These are phyloP conservation scores for Lepidochitona cinerea DNA, from an alignment of 2,888 invertebrate genomes.

Conservation along the genomic window DNA sequence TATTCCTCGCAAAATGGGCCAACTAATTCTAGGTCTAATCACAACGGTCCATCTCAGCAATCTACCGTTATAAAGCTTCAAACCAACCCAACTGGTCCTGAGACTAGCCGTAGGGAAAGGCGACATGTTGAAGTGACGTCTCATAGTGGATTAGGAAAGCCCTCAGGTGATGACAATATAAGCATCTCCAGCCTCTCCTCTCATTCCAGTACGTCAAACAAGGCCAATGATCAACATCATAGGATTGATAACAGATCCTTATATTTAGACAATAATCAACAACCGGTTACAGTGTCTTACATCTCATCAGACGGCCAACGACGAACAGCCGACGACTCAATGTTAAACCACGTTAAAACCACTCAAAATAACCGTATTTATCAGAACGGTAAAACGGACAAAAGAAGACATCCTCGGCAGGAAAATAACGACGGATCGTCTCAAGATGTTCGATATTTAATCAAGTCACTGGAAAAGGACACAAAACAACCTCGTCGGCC, in stretches of 20 bases:
- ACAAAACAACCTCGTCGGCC: background rate
- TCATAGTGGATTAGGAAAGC: background rate
- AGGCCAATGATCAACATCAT: background rate
- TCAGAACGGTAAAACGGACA: background rate
- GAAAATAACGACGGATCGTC: background rate
- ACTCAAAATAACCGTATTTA: background rate
- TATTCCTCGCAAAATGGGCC: background rate
- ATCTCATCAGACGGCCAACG: background rate
- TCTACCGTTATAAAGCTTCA: background rate
- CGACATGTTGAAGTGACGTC: background rate
- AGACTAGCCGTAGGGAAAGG: background rate
- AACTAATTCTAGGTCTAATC: background rate
- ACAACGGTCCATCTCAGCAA: background rate
- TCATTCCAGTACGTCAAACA: background rate
- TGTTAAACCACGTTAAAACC: background rate
- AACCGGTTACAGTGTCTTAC: background rate
- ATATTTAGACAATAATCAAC: background rate
- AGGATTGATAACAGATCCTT: background rate
- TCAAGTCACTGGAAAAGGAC: background rate
- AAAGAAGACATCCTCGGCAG: no score
- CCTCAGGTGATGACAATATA: constrained; percentile 5
- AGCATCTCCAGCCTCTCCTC: constrained; percentile 1
- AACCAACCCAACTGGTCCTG: background rate
- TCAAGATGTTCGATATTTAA: background rate
- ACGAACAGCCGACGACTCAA: background rate